These are phyloP conservation scores for Rhynchomys soricoides DNA, from an alignment of 2,113 vertebrate genomes.

Conservation along the genomic window DNA sequence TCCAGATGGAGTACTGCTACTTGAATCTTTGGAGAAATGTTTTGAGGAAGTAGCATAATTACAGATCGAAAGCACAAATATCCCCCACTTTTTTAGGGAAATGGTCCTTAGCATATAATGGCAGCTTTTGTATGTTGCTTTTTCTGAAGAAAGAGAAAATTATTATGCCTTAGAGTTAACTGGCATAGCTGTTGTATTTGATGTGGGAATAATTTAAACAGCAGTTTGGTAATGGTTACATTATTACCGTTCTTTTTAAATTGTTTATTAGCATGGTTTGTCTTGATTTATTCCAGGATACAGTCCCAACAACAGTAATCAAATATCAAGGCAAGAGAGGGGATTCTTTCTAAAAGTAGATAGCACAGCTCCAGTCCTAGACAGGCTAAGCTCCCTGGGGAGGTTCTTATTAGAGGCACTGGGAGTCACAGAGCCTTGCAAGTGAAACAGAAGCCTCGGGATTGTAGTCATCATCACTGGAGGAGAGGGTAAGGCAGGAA, in stretches of 20 bases:
- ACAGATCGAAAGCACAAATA: slow-evolving; percentile 52
- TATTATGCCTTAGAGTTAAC: slow-evolving; percentile 68
- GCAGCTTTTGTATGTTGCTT: slow-evolving; percentile 66
- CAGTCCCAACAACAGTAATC: background rate
- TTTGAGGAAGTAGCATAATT: slow-evolving; percentile 68
- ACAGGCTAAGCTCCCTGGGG: background rate
- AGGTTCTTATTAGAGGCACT: background rate
- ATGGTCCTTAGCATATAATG: slow-evolving; percentile 68
- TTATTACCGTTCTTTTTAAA: slow-evolving; percentile 9
- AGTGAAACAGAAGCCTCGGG: background rate
- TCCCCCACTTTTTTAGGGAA: slow-evolving; percentile 68
- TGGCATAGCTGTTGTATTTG: slow-evolving; percentile 51
- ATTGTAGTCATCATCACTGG: background rate
- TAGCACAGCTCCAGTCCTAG: background rate
- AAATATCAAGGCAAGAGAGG: background rate
- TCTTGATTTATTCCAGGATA: slow-evolving; percentile 67
- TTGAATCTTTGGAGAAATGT: slow-evolving; percentile 66
- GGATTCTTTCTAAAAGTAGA: background rate
- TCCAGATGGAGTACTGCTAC: slow-evolving; percentile 74
- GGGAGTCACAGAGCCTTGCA: background rate
- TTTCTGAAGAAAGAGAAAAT: slow-evolving; percentile 67
- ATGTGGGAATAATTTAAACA: slow-evolving; percentile 71
- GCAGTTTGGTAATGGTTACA: slow-evolving; percentile 53
- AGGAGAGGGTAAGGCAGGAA: background rate
- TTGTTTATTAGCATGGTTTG: slow-evolving; percentile 70